phyloP scores from a whole-genome alignment of 2,797 vertebrate species.

The Gila robusta region DNA sequence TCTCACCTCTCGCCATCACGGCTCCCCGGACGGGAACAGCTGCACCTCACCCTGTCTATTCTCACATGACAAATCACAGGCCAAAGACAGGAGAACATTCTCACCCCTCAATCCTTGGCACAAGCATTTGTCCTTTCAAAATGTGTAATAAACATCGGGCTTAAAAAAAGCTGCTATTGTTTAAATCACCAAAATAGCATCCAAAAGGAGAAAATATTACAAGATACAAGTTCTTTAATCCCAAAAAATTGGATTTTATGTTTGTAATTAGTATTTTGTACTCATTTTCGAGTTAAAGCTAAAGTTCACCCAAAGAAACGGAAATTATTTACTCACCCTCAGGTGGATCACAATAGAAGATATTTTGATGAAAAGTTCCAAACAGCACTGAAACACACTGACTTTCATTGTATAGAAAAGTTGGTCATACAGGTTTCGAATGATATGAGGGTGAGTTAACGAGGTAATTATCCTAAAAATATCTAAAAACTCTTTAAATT shows the following conservation, averaged over 20 bases:
- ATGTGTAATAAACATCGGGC: conserved; percentile 68
- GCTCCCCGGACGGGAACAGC: conserved; percentile 73
- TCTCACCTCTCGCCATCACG: not conserved
- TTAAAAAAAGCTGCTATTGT: not conserved
- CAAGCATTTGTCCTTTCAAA: conserved; percentile 63
- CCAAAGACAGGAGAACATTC: conserved; percentile 68
- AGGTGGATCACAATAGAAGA: not conserved
- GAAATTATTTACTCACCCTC: not conserved
- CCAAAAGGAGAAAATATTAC: not conserved
- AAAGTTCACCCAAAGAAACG: not conserved
- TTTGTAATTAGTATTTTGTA: not conserved
- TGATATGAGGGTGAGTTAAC: not conserved
- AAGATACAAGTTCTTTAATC: not conserved
- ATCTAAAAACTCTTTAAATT: not conserved
- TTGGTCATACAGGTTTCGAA: not conserved
- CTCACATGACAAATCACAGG: conserved; percentile 77
- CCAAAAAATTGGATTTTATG: not conserved
- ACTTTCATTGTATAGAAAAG: not conserved
- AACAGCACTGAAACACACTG: not conserved
- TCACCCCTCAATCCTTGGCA: conserved; percentile 68
- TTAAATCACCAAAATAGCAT: not conserved
- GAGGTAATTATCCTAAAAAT: not conserved
- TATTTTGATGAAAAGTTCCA: not conserved
- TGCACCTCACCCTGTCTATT: conserved; percentile 73
- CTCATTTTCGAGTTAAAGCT: not conserved